These are phyloP conservation scores for Labeo catla DNA, from an alignment of 2,113 vertebrate species.

Conservation along the genomic window DNA sequence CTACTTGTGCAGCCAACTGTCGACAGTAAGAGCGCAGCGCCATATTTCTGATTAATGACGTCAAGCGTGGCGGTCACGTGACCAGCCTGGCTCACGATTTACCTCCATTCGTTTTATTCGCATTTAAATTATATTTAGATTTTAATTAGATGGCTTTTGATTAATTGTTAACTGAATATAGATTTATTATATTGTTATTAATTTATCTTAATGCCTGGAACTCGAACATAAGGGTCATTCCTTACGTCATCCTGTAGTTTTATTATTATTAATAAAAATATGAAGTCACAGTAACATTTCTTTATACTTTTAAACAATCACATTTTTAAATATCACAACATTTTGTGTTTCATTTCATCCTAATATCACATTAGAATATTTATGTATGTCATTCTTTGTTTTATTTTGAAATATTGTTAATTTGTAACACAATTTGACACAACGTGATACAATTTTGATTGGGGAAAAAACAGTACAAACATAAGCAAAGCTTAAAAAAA, in stretches of 20 bases:
- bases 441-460: background rate
- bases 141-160: background rate
- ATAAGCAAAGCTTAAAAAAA: background rate
- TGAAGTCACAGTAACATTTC: too few relatives aligned
- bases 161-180: too few relatives aligned
- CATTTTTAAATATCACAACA: background rate
- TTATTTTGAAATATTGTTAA: background rate
- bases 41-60: constrained; percentile 52
- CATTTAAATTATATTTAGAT: background rate
- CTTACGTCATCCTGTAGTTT: background rate
- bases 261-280: background rate
- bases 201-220: background rate
- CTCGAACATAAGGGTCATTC: background rate
- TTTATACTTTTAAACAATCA: background rate
- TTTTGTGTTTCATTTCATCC: background rate
- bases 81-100: background rate
- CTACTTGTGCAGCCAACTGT: background rate
- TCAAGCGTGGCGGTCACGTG: constrained; percentile 6
- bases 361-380: background rate
- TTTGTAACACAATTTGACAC: too few relatives aligned
- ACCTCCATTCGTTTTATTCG: background rate
- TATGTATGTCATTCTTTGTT: background rate
- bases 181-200: background rate
- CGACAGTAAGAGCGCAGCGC: constrained; percentile 51
- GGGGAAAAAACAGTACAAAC: background rate